Conservation (phyloP, 2,888 invertebrate species). For the Lypha dubia region DNA sequence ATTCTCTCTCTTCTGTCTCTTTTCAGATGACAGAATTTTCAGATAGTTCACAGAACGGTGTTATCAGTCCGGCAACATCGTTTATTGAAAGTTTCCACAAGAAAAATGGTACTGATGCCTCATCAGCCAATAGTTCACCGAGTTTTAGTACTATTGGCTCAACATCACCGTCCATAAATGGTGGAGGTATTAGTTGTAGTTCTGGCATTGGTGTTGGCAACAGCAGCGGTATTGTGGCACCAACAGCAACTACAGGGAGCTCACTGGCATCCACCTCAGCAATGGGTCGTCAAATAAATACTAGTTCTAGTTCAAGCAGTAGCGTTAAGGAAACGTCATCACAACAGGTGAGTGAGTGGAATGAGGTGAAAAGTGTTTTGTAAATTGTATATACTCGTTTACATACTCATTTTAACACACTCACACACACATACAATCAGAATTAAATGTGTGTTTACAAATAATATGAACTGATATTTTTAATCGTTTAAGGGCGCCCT, state of each 20-base stretch:
- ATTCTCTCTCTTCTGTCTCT: neutral
- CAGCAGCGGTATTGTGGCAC: slow-evolving; percentile 53
- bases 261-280: slow-evolving; percentile 70
- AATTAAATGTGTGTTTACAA: neutral
- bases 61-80: slow-evolving; percentile 85
- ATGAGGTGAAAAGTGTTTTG: too few relatives aligned
- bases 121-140: slow-evolving; percentile 62
- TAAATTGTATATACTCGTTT: too few relatives aligned
- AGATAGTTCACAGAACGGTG: slow-evolving; percentile 82
- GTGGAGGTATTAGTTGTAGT: slow-evolving; percentile 75
- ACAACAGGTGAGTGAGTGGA: slow-evolving; percentile 80
- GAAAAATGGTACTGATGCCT: slow-evolving; percentile 84
- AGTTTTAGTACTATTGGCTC: slow-evolving; percentile 63
- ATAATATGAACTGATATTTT: too few relatives aligned
- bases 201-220: slow-evolving; percentile 77
- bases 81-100: slow-evolving; percentile 90
- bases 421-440: too few relatives aligned
- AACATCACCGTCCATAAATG: slow-evolving; percentile 72
- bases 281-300: slow-evolving; percentile 77
- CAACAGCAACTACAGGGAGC: slow-evolving; percentile 48
- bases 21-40: slow-evolving; percentile 83
- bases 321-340: slow-evolving; percentile 84
- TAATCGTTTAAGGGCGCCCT: slow-evolving; percentile 61
- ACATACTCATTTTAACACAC: too few relatives aligned
- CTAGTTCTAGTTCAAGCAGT: slow-evolving; percentile 83